Conservation (phyloP, 1,140 invertebrate species). For the Macrosteles quadrilineatus region DNA sequence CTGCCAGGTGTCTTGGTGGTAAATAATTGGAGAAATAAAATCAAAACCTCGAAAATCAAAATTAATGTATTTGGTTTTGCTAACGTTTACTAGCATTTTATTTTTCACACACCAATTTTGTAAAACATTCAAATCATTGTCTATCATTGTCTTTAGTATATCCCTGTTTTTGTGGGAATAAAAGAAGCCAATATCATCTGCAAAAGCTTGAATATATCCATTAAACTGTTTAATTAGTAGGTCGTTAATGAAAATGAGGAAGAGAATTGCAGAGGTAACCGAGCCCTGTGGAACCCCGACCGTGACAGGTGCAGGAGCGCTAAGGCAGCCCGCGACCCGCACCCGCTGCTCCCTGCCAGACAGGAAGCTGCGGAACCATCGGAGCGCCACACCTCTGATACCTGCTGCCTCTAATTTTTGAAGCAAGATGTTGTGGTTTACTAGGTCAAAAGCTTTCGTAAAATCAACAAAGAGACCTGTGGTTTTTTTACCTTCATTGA, state of each 20-base stretch:
- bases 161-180: slow-evolving; percentile 14
- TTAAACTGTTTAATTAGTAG: neutral
- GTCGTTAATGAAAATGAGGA: slow-evolving; percentile 29
- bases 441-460: slow-evolving; percentile 2
- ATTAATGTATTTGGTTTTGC: slow-evolving; percentile 22
- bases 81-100: slow-evolving; percentile 20
- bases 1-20: neutral
- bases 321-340: neutral
- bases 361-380: slow-evolving; percentile 9
- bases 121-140: neutral
- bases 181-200: slow-evolving; percentile 25
- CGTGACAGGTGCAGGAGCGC: neutral
- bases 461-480: slow-evolving; percentile 18
- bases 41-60: neutral
- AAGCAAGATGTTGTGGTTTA: slow-evolving; percentile 16
- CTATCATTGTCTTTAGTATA: neutral
- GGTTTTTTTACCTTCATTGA: slow-evolving; percentile 11
- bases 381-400: slow-evolving; percentile 8
- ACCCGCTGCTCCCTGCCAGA: slow-evolving; percentile 1
- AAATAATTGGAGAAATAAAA: neutral
- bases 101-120: slow-evolving; percentile 1
- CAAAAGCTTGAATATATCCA: slow-evolving; percentile 17
- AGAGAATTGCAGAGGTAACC: slow-evolving; percentile 18
- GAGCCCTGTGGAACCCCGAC: slow-evolving; percentile 12
- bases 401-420: slow-evolving; percentile 5